Percentiles rank a stretch among this genome's conserved stretches.
Conservation (phyloP, 1,140 invertebrate genomes). For the Danaus melanippus region DNA sequence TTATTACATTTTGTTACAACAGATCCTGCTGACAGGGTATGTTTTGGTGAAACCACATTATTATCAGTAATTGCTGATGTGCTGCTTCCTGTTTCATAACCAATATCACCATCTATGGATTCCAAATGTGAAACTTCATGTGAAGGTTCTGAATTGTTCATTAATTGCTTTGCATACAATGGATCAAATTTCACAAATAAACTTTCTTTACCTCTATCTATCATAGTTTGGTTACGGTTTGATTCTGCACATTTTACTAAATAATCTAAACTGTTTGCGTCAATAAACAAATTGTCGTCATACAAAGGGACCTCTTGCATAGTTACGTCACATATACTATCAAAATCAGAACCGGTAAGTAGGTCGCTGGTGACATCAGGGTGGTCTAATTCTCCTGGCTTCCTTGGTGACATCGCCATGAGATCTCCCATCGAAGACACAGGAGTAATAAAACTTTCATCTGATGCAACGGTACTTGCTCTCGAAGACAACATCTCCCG, state of each 20-base stretch:
- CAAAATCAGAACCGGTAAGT: conserved; percentile 49
- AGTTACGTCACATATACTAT: conserved; percentile 57
- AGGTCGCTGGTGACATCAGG: conserved; percentile 44
- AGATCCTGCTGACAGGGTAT: conserved; percentile 36
- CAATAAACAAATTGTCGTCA: conserved; percentile 46
- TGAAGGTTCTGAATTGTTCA: conserved; percentile 25
- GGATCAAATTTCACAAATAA: conserved; percentile 77
- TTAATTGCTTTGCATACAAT: conserved; percentile 58
- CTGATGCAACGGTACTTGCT: conserved; percentile 29
- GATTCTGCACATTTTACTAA: conserved; percentile 53
- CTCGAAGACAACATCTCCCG: conserved; percentile 35
- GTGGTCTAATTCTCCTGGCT: conserved; percentile 27
- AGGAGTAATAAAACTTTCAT: conserved; percentile 49
- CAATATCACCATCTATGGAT: conserved; percentile 44
- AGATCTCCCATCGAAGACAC: conserved; percentile 50
- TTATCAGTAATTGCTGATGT: conserved; percentile 44
- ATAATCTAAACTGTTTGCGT: conserved; percentile 54
- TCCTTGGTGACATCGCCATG: conserved; percentile 49
- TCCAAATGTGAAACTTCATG: conserved; percentile 18
- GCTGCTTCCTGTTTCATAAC: conserved; percentile 59
- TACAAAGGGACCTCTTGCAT: conserved; percentile 52
- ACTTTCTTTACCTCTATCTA: conserved; percentile 71
- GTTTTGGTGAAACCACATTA: conserved; percentile 32
- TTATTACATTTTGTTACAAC: conserved; percentile 27
- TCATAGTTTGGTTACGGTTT: conserved; percentile 37